Conservation (phyloP, 2,113 vertebrate genomes). For the Barnardius zonarius region DNA sequence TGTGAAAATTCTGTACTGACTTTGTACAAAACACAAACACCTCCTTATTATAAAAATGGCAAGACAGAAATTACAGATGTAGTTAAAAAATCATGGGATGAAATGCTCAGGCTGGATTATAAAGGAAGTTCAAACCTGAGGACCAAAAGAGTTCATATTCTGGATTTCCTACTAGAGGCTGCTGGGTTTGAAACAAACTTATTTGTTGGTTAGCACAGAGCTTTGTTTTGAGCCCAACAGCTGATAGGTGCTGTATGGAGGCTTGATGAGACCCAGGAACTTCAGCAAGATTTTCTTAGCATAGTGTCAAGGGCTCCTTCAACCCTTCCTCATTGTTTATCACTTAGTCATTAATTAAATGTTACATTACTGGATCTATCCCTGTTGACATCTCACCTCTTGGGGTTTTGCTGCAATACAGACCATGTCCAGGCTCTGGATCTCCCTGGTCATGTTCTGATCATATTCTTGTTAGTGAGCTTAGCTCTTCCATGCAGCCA, state of each 20-base stretch:
- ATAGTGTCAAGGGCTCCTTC: neutral
- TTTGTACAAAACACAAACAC: neutral
- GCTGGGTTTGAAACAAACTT: neutral
- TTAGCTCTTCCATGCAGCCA: neutral
- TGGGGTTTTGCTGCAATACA: neutral
- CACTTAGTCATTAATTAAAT: neutral
- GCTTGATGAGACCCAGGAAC: neutral
- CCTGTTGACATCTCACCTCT: neutral
- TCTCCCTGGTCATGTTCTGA: neutral
- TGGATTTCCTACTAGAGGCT: neutral
- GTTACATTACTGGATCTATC: neutral
- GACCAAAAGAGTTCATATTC: neutral
- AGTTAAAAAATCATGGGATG: neutral
- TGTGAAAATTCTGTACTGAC: neutral
- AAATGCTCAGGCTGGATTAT: neutral
- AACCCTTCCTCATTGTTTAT: neutral
- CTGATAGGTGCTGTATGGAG: neutral
- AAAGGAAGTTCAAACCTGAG: neutral
- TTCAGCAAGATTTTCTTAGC: neutral
- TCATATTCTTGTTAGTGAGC: neutral
- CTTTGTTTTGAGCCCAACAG: neutral
- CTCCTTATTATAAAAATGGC: neutral
- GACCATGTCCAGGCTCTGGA: neutral
- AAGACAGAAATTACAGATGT: neutral
- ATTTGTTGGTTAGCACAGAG: neutral